Conservation (phyloP, 1,140 invertebrate species). For the Trichonephila clavipes region DNA sequence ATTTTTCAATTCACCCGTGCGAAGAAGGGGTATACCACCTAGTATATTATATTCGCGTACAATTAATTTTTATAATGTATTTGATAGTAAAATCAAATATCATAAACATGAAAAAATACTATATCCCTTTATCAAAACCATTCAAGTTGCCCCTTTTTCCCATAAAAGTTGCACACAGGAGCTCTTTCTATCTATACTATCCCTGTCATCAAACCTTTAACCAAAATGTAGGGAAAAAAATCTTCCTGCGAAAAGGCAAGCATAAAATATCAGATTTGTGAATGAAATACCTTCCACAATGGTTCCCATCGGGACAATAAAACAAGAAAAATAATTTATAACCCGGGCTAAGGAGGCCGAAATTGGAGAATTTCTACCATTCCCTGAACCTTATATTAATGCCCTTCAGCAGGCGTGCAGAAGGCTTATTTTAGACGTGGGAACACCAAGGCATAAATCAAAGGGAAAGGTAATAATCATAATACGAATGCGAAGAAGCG, state of each 20-base stretch:
- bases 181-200: not conserved
- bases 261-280: constrained; percentile 69
- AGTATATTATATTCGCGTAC: too few relatives aligned
- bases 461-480: constrained; percentile 53
- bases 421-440: constrained; percentile 39
- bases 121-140: too few relatives aligned
- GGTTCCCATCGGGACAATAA: constrained; percentile 59
- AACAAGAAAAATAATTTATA: constrained; percentile 60
- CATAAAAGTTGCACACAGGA: not conserved
- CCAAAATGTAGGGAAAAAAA: not conserved
- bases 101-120: too few relatives aligned
- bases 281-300: constrained; percentile 69
- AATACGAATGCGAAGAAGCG: constrained; percentile 54
- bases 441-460: constrained; percentile 52
- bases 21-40: too few relatives aligned
- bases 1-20: too few relatives aligned
- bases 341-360: constrained; percentile 62
- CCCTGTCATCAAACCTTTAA: constrained; percentile 13
- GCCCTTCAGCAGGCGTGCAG: not conserved
- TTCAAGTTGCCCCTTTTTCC: too few relatives aligned
- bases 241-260: not conserved
- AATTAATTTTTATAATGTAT: too few relatives aligned
- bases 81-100: too few relatives aligned
- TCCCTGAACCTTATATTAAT: constrained; percentile 55
- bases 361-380: constrained; percentile 70